A percentile compares a stretch with the other conserved stretches of the same genome.
Conservation (phyloP, 1,140 invertebrate genomes). For the Ostrea denselamellosa region DNA sequence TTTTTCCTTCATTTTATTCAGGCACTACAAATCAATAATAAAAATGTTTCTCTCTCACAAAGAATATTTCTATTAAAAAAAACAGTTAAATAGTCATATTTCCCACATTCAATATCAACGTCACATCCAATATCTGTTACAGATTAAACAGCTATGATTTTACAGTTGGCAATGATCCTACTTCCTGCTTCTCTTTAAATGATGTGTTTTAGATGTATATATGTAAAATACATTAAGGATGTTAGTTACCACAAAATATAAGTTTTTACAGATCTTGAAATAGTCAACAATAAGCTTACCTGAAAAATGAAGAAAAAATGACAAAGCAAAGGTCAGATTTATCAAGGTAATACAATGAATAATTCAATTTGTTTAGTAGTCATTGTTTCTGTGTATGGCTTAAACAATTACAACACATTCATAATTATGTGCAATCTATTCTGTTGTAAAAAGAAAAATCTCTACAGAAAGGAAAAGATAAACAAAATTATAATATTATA, state of each 20-base stretch:
- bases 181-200: not conserved
- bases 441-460: not conserved
- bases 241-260: not conserved
- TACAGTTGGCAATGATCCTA: not conserved
- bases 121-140: not conserved
- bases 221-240: not conserved
- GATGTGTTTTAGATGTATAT: not conserved
- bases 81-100: not conserved
- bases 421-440: not conserved
- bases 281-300: constrained; percentile 18
- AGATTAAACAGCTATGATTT: not conserved
- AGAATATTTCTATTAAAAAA: not conserved
- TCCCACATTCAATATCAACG: not conserved
- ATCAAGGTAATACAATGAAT: not conserved
- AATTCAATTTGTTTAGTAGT: not conserved
- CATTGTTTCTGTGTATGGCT: not conserved
- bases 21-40: not conserved
- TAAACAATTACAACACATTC: not conserved
- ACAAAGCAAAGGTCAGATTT: not conserved
- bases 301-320: not conserved
- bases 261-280: not conserved
- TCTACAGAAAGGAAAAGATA: not conserved
- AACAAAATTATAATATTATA: no score
- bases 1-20: constrained; percentile 16
- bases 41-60: not conserved